Evolutionary conservation across 2,888 invertebrate species (phyloP), one percentile per base, ranked within the genome.

Genomic region (Lasioglossum zephyrum): DNA sequence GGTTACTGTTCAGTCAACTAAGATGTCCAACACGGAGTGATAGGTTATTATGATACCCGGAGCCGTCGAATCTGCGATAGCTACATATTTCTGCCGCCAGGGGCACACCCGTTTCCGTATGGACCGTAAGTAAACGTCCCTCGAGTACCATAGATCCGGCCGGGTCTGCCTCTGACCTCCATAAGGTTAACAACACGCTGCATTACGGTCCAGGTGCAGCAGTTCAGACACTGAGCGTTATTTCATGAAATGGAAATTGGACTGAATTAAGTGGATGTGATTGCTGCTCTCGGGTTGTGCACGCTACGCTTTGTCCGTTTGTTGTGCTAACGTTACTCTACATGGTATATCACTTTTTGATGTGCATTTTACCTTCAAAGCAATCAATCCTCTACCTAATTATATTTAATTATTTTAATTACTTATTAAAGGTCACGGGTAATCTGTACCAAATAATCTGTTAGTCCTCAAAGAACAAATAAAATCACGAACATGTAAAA

Each of bases 101-200:
- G 74, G 80, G 36, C n/a, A 39, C 73, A 77, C 80, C 78, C 41
- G 76, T 82, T 86, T 82, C 80, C 82, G 82, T 89, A 89, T 74
- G 72, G 60, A 39, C 60, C 18, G 74, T 77, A 88, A 87, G 77
- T 89, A 81, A 88, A 87, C 70, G 79, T 84, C 87, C 87, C 89
- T 3, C 5, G 89, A 69, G 84, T 47, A 76, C 81, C 63, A 69
- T 84, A 80, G 87, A 89, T 89, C 73, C 78, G 77, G 41, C 53
- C 74, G 22, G 82, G 57, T 73, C 83, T 60, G 36, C 47, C 74
- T 70, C 70, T 82, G 83, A 82, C 78, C 87, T 81, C 60, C 47
- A 36, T 63, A 41, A 87, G 81, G 79, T 89, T 87, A 89, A 87
- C 89, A 87, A 85, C 76, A 72, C 82, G 70, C 79, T 87, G 73